A percentile compares a stretch with the other conserved stretches of the same genome.
phyloP scores from a whole-genome alignment of 2,888 invertebrate species.

The Strigamia maritima region DNA sequence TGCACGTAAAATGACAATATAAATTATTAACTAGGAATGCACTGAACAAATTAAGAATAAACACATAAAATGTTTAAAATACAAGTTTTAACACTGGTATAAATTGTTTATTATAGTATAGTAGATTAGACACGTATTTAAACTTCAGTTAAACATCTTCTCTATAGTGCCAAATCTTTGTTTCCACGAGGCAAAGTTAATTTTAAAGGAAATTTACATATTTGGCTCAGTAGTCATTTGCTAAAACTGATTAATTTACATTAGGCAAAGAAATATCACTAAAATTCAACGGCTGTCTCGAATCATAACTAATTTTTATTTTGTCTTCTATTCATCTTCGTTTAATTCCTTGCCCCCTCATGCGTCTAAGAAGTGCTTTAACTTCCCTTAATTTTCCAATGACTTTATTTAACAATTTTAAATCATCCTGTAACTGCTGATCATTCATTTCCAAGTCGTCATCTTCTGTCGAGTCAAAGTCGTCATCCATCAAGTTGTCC shows the following conservation, averaged over 20 bases:
- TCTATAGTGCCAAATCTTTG: neutral
- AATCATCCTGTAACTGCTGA: neutral
- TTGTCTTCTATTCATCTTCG: neutral
- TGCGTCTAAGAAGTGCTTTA: neutral
- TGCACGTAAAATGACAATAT: neutral
- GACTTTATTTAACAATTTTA: neutral
- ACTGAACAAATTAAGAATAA: neutral
- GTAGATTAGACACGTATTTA: too few relatives aligned
- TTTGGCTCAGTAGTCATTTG: neutral
- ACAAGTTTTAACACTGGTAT: too few relatives aligned
- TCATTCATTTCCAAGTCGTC: neutral
- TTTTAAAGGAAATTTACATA: neutral
- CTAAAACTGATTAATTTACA: neutral
- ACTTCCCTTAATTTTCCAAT: neutral
- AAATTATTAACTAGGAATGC: neutral
- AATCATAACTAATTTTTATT: neutral
- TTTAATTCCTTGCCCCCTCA: neutral
- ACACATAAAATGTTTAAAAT: too few relatives aligned
- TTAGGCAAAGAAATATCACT: conserved; percentile 3
- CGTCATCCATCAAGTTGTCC: neutral
- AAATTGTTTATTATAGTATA: too few relatives aligned
- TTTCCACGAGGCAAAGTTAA: neutral
- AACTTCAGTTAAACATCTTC: too few relatives aligned
- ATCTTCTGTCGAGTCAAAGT: neutral
- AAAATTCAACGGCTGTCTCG: neutral